These are phyloP conservation scores for Mamestra configurata DNA, from an alignment of 1,140 invertebrate genomes.

Conservation along the genomic window DNA sequence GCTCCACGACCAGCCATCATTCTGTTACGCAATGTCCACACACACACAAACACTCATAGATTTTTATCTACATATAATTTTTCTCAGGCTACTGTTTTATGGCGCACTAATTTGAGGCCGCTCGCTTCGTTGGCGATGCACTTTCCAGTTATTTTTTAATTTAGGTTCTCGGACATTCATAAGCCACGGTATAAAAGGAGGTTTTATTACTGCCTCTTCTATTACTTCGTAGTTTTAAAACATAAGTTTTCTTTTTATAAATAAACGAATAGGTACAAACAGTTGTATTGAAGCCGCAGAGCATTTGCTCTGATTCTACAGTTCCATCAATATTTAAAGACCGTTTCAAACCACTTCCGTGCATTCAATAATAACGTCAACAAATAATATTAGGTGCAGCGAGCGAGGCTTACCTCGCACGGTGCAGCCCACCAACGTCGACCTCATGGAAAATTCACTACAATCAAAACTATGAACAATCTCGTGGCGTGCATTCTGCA, in stretches of 20 bases:
- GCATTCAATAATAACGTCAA: conserved; percentile 27
- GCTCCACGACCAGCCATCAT: conserved; percentile 47
- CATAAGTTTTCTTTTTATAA: not conserved
- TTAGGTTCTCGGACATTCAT: conserved; percentile 3
- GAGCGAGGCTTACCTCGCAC: conserved; percentile 18
- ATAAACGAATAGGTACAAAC: not conserved
- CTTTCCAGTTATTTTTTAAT: not conserved
- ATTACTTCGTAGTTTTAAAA: not conserved
- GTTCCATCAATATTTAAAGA: conserved; percentile 34
- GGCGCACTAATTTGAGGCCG: conserved; percentile 17
- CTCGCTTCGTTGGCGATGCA: conserved; percentile 18
- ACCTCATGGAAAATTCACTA: conserved; percentile 45
- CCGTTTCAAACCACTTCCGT: not conserved
- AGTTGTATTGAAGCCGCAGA: too few species aligned
- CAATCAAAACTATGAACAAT: conserved; percentile 58
- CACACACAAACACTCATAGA: conserved; percentile 39
- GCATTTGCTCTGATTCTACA: conserved; percentile 2
- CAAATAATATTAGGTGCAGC: not conserved
- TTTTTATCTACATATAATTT: conserved; percentile 36
- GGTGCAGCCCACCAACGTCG: not conserved
- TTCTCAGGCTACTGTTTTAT: conserved; percentile 33
- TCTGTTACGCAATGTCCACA: conserved; percentile 56
- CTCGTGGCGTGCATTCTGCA: conserved; percentile 64
- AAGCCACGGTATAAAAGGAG: too few species aligned
- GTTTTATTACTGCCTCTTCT: not conserved